Conservation (phyloP, 1,140 invertebrate genomes). For the Oscheius sp. region DNA sequence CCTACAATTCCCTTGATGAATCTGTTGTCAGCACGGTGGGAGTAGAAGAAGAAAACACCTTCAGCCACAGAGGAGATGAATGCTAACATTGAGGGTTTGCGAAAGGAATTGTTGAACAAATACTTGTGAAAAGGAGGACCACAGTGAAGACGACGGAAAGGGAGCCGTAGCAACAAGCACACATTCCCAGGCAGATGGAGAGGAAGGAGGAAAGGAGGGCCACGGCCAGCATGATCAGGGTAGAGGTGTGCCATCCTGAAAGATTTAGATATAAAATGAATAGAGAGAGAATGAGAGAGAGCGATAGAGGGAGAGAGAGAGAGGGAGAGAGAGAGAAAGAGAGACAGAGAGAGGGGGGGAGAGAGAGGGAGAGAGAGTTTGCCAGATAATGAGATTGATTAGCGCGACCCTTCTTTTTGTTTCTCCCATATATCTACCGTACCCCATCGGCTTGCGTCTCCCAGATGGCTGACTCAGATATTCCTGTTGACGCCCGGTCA, state of each 20-base stretch:
- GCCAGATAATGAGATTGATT: no score
- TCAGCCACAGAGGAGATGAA: slow-evolving; percentile 57
- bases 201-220: slow-evolving; percentile 54
- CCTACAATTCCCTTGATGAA: slow-evolving; percentile 61
- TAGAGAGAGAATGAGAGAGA: no score
- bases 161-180: slow-evolving; percentile 58
- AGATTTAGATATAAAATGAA: no score
- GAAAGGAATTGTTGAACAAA: slow-evolving; percentile 24
- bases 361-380: no score
- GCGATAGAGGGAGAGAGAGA: no score
- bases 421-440: not conserved
- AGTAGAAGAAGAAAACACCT: slow-evolving; percentile 60
- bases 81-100: slow-evolving; percentile 36
- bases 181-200: slow-evolving; percentile 53
- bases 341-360: not conserved
- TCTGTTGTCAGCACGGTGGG: slow-evolving; percentile 58
- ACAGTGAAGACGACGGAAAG: slow-evolving; percentile 54
- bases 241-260: slow-evolving; percentile 59
- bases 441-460: not conserved
- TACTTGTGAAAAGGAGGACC: slow-evolving; percentile 55
- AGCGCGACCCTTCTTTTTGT: not conserved
- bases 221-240: slow-evolving; percentile 53
- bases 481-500: no score
- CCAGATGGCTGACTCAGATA: no score
- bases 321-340: no score